Evolutionary conservation across 2,888 invertebrate species (phyloP), one percentile per base, ranked within the genome.

Genomic region (Steinernema hermaphroditum): DNA sequence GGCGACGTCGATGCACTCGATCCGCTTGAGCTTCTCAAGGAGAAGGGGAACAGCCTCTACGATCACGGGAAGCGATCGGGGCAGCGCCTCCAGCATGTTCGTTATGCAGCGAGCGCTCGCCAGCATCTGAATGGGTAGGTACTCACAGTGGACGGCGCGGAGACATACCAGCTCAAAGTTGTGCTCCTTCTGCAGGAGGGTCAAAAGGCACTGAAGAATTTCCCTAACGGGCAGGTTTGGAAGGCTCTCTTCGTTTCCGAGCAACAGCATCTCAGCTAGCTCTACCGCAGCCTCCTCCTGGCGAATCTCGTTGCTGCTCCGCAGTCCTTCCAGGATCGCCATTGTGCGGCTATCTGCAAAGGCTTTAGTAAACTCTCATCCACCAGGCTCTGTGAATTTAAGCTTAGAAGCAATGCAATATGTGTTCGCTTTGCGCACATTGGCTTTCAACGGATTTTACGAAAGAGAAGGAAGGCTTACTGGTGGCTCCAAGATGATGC

Each of bases 1-100:
- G 2, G 98, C 98, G 24, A 98, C 97, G 89, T 98, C 98, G 94
- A 98, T 97, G 88, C 97, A 98, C 82, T 96, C 96, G 84, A 97
- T 98, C 29, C 46, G 46, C 24, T 79, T 80, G n/a, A 89, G 87
- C 86, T 89, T 98, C 88, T 96, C 95, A 72, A 98, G 89, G 89
- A 98, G 95, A 0, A 94, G 93, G 0, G 98, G 97, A 74, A 98
- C 94, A 1, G 96, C 96, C 85, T 97, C 94, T 1, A 96, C 94
- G 12, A 98, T 95, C 1, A 96, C 93, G 19, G 88, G 87, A 44
- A 96, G 94, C 2, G 96, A 96, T 74, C 98, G 91, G 0, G 98
- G 98, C 80, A 98, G 88, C 0, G 97, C 96, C 88, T 98, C 98
- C 91, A 98, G 92, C 96, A 98, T 96, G 89, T 98, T 98, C 0